Evolutionary conservation across 1,140 invertebrate species (phyloP), one percentile per base, ranked within the genome.

Genomic region (Platyscapa corneri): DNA sequence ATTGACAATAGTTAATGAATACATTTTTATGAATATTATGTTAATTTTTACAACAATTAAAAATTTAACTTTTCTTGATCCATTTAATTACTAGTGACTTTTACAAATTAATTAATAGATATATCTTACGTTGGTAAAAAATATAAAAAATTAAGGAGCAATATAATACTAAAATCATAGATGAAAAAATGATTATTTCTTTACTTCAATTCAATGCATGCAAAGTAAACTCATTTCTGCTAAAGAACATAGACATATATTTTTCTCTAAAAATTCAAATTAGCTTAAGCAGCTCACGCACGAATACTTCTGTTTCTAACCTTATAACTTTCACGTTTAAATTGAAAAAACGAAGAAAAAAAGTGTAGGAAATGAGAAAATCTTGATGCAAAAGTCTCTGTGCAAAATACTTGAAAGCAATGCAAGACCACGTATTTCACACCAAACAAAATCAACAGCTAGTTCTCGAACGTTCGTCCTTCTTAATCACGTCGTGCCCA

Each of bases 261-360:
- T 80, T 37, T 65, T 1, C 3, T 34, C n/a, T 32, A 23, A 84
- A 84, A 72, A 84, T 76, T 84, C 32, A 37, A 70, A 79, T 78
- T 84, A 84, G 56, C 30, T 79, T 42, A 23, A 84, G 46, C 27
- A 34, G 1, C 14, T 72, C 18, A 23, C 37, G 34, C 20, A 39
- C 18, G 34, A 72, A 27, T 27, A 37, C 34, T 39, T 72, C n/a
- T 72, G 23, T 72, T 39, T 23, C 65, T 6, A 34, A 23, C 8
- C 34, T 34, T 18, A 39, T 39, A 39, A 1, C 34, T 20, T 72
- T 18, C 60, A 16, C 23, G 30, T 60, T 53, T 32, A 83, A 83
- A 83, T 83, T 60, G 37, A 83, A 49, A 30, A n/a, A 74, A n/a
- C n/a, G n/a, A n/a, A 74, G 37, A 37, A n/a, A 37, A 42, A 27